Percentiles rank a stretch among this genome's conserved stretches.
These are phyloP conservation scores for Sinocyclocheilus rhinocerous DNA, from an alignment of 2,113 vertebrate species.

Conservation along the genomic window DNA sequence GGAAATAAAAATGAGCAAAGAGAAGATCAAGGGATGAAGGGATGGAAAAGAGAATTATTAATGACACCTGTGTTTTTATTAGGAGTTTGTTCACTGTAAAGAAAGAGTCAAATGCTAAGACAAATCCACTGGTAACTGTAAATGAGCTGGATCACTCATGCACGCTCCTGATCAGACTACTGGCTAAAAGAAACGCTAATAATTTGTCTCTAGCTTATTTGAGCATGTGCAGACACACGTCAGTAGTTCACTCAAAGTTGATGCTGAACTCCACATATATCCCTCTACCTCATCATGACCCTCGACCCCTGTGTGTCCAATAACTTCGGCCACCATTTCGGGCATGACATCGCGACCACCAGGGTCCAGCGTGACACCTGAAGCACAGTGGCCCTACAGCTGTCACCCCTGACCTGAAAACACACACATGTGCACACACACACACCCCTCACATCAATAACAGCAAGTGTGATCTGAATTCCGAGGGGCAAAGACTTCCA, in stretches of 20 bases:
- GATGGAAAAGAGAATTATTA: constrained; percentile 29
- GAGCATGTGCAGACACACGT: not conserved
- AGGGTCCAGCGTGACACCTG: constrained; percentile 33
- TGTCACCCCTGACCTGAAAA: constrained; percentile 44
- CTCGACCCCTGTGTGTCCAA: constrained; percentile 64
- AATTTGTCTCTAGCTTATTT: constrained; percentile 62
- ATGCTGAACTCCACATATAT: constrained; percentile 57
- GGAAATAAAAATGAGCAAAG: constrained; percentile 15
- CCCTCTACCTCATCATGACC: constrained; percentile 64
- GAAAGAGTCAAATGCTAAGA: not conserved
- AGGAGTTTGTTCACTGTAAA: not conserved
- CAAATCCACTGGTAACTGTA: not conserved
- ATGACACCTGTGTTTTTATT: constrained; percentile 12
- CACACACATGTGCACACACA: constrained; percentile 7
- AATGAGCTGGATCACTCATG: not conserved
- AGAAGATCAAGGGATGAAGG: constrained; percentile 10
- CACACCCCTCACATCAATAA: constrained; percentile 1
- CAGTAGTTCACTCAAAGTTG: constrained; percentile 72
- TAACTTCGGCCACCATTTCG: constrained; percentile 49
- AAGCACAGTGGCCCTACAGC: constrained; percentile 30
- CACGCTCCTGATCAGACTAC: not conserved
- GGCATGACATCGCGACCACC: constrained; percentile 55
- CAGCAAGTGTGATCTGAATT: constrained; percentile 18
- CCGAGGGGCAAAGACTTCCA: not conserved
- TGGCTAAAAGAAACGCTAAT: constrained; percentile 69